Conservation (phyloP, 2,888 invertebrate genomes). For the Ophion costatus region DNA sequence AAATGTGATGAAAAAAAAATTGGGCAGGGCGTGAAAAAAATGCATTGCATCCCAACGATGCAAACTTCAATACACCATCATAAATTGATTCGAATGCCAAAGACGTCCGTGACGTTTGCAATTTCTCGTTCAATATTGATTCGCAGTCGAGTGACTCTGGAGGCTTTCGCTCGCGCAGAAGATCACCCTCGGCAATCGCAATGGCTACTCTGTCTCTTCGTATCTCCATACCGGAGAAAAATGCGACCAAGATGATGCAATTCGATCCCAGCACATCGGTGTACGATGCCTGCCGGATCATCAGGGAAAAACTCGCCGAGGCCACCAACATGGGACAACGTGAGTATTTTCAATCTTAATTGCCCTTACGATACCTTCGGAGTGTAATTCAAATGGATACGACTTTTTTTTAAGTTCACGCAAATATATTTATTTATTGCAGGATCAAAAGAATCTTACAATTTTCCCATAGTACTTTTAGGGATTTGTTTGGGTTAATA, state of each 20-base stretch:
- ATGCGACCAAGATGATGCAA: conserved; percentile 98
- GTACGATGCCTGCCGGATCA: conserved; percentile 97
- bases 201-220: conserved; percentile 92
- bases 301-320: conserved; percentile 97
- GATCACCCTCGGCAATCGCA: conserved; percentile 78
- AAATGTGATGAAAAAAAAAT: too few relatives aligned
- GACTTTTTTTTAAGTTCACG: too few relatives aligned
- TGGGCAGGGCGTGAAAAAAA: too few relatives aligned
- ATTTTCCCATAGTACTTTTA: too few relatives aligned
- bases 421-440: too few relatives aligned
- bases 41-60: too few relatives aligned
- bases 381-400: background rate
- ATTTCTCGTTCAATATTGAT: background rate
- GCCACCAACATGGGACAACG: conserved; percentile 93
- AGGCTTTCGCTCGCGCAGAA: conserved; percentile 77
- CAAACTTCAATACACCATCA: too few relatives aligned
- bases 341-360: conserved; percentile 85
- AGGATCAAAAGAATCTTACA: too few relatives aligned
- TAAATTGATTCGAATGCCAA: background rate
- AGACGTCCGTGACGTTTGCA: conserved; percentile 58
- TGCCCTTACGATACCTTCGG: background rate
- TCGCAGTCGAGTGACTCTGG: conserved; percentile 79
- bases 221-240: conserved; percentile 93
- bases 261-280: conserved; percentile 98
- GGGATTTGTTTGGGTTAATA: too few relatives aligned